Base-by-base conservation (phyloP, 1,140 invertebrate species). In the Oreohelix idahoensis region DNA sequence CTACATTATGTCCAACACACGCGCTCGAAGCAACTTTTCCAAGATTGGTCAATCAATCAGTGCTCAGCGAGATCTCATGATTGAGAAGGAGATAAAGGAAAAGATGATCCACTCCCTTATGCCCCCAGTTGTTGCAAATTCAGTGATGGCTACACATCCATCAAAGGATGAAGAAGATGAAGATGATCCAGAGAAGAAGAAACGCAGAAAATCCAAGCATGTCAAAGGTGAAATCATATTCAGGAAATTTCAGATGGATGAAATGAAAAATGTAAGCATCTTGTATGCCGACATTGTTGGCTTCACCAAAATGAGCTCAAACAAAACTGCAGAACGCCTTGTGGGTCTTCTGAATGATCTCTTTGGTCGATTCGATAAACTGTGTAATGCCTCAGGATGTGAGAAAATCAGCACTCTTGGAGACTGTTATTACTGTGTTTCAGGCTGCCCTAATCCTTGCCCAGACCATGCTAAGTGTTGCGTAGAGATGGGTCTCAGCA, bases 41-140 rank as follows among this genome's bases (percentile, higher is more conserved):
- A 98, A 98, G 94, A 97, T 99, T 71, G 97, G 97, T 0, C 97
- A 98, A 90, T 98, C 97, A 83, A 91, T 97, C 23, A 91, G 97
- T 77, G 97, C 98, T 0, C 93, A 97, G 36, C 94, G 95, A 73
- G 97, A 98, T 88, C 92, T 99, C 49, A 96, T 98, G 92, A 95
- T 97, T 93, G 98, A 99, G 90, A 98, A 98, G 86, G 96, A 97
- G 86, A 93, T 98, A 10, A 98, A 98, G 91, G 97, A 98, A 89
- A 97, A 98, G 91, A 98, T 98, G 97, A 98, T 99, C 89, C 96
- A 97, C 90, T 98, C 97, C 8, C 96, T 99, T 38, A 99, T 98
- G 97, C 97, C 97, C 17, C 96, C 96, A 0, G 96, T 96, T 89
- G 96, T 98, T 0, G 97, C 97, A 0, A 94, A 95, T 83, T 97